Evolutionary conservation across 1,140 invertebrate species (phyloP).

Genomic region (Antheraea pernyi): DNA sequence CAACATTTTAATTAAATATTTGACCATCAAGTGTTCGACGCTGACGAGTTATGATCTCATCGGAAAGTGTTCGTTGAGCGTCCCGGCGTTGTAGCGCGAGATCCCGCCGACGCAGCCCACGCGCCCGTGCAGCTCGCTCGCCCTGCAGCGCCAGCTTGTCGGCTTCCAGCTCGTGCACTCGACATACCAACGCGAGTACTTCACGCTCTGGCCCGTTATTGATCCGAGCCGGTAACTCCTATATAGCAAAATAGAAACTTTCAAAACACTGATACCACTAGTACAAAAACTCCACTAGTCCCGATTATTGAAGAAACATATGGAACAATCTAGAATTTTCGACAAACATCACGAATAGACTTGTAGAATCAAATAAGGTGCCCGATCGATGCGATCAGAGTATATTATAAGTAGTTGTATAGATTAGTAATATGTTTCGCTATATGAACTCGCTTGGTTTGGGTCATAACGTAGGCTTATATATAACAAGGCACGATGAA

Average conservation of each 20-base stretch:
- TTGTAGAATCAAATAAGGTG: too few species aligned
- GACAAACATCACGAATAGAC: too few species aligned
- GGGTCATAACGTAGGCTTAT: too few species aligned
- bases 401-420: too few species aligned
- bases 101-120: slow-evolving; percentile 91
- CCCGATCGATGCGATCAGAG: not conserved
- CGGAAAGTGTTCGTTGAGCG: slow-evolving; percentile 90
- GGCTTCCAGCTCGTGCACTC: slow-evolving; percentile 94
- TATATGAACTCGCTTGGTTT: too few species aligned
- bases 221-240: slow-evolving; percentile 91
- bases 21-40: slow-evolving; percentile 91
- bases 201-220: slow-evolving; percentile 93
- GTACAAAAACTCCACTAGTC: too few species aligned
- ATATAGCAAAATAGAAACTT: slow-evolving; percentile 7
- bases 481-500: too few species aligned
- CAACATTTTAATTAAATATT: not conserved
- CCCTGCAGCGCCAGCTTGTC: slow-evolving; percentile 95
- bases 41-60: slow-evolving; percentile 95
- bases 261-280: not conserved
- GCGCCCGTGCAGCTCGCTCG: slow-evolving; percentile 89
- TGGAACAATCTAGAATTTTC: too few species aligned
- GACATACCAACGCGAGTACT: slow-evolving; percentile 89
- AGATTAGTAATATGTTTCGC: too few species aligned
- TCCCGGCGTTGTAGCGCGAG: slow-evolving; percentile 91
- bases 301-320: too few species aligned